A percentile compares a stretch with the other conserved stretches of the same genome.
Evolutionary conservation across 2,888 invertebrate genomes (phyloP).

Genomic region (Caenorhabditis auriculariae): DNA sequence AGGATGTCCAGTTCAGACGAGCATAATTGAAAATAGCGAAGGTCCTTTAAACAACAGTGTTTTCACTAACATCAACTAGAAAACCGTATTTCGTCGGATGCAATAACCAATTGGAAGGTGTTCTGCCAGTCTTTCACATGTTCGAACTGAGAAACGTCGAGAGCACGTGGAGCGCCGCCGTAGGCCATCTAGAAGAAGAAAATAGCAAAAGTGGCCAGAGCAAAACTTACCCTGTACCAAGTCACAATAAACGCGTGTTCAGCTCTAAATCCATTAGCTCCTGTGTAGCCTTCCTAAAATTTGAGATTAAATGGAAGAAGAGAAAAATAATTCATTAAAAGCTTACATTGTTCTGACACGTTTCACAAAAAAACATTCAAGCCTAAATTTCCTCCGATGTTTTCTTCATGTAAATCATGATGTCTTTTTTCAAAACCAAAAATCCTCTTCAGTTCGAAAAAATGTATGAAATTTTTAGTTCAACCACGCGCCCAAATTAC

Average conservation of each 20-base stretch:
- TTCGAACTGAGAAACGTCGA: slow-evolving; percentile 55
- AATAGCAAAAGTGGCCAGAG: too few species aligned
- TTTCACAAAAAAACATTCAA: too few species aligned
- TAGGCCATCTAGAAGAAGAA: slow-evolving; percentile 54
- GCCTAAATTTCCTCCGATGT: too few species aligned
- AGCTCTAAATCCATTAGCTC: slow-evolving; percentile 51
- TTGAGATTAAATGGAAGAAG: background rate
- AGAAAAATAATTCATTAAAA: too few species aligned
- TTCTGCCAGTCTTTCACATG: slow-evolving; percentile 72
- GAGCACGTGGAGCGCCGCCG: slow-evolving; percentile 53
- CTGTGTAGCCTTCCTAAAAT: slow-evolving; percentile 41
- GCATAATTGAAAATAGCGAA: slow-evolving; percentile 93
- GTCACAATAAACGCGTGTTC: slow-evolving; percentile 57
- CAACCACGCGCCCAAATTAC: too few species aligned
- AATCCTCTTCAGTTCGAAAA: too few species aligned
- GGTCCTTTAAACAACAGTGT: slow-evolving; percentile 66
- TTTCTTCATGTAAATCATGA: too few species aligned
- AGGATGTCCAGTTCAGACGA: slow-evolving; percentile 84
- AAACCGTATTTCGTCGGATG: slow-evolving; percentile 83
- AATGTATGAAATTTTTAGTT: too few species aligned
- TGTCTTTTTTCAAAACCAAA: too few species aligned
- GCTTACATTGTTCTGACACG: too few species aligned
- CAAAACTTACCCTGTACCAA: slow-evolving; percentile 45
- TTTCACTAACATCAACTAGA: background rate
- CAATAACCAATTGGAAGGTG: slow-evolving; percentile 89